These are phyloP conservation scores for Crepidodera aurea DNA, from an alignment of 2,888 invertebrate species.

Conservation along the genomic window DNA sequence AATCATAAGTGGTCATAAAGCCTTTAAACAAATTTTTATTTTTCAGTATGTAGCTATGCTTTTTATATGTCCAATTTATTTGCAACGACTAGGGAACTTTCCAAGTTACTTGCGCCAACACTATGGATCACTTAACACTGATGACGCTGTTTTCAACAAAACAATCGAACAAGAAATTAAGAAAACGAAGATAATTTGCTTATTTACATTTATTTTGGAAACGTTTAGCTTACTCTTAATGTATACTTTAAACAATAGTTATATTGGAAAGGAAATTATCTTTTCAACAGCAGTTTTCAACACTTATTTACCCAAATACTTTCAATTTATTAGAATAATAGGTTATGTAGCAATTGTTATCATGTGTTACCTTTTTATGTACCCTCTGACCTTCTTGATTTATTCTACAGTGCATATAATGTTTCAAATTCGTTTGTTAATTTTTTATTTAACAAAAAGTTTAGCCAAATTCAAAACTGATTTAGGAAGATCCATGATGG, in stretches of 20 bases:
- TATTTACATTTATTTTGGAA: not conserved
- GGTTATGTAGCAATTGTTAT: not conserved
- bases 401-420: not conserved
- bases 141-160: not conserved
- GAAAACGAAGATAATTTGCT: not conserved
- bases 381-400: not conserved
- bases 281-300: no score
- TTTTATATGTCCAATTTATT: not conserved
- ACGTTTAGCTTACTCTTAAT: not conserved
- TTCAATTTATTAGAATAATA: not conserved
- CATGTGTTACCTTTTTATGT: not conserved
- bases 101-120: not conserved
- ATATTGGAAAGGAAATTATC: not conserved
- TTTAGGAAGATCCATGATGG: not conserved
- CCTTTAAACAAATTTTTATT: not conserved
- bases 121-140: not conserved
- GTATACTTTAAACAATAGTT: not conserved
- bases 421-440: not conserved
- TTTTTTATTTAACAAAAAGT: not conserved
- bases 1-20: no score
- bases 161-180: not conserved
- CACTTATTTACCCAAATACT: no score
- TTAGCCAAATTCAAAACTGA: not conserved
- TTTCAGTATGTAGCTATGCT: not conserved
- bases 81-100: not conserved